Evolutionary conservation across 2,888 invertebrate genomes (phyloP).

Genomic region (Pantelozetes paolii): DNA sequence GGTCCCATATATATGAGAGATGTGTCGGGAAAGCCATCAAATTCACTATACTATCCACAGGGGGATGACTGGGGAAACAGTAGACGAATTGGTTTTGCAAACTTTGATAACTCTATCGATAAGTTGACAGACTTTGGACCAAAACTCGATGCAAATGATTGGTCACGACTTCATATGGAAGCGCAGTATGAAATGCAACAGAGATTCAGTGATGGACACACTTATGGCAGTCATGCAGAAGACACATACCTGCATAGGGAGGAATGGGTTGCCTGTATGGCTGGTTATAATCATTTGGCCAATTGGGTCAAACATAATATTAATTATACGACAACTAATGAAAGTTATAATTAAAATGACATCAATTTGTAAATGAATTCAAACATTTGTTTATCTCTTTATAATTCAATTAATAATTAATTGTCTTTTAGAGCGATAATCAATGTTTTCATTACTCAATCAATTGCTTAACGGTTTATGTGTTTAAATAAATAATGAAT

Average conservation of each 20-base stretch:
- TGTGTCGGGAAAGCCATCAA: neutral
- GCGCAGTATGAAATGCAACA: neutral
- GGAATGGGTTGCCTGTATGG: constrained; percentile 7
- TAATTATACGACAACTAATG: neutral
- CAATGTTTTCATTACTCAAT: too few species aligned
- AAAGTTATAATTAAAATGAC: too few species aligned
- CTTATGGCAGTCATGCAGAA: constrained; percentile 1
- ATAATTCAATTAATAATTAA: too few species aligned
- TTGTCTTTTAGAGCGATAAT: too few species aligned
- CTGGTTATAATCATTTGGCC: neutral
- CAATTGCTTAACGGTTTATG: too few species aligned
- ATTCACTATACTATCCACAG: neutral
- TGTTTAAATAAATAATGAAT: too few species aligned
- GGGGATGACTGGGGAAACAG: neutral
- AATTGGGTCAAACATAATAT: neutral
- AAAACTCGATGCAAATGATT: neutral
- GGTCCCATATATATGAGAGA: neutral
- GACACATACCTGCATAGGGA: neutral
- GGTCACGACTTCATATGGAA: neutral
- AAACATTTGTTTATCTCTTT: too few species aligned
- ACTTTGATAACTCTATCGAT: neutral
- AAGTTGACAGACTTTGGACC: neutral
- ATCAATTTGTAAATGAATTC: too few species aligned
- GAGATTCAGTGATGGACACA: neutral
- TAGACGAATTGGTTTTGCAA: neutral